Evolutionary conservation across 2,113 vertebrate species (phyloP).

Genomic region (Potamarius usumacintae): DNA sequence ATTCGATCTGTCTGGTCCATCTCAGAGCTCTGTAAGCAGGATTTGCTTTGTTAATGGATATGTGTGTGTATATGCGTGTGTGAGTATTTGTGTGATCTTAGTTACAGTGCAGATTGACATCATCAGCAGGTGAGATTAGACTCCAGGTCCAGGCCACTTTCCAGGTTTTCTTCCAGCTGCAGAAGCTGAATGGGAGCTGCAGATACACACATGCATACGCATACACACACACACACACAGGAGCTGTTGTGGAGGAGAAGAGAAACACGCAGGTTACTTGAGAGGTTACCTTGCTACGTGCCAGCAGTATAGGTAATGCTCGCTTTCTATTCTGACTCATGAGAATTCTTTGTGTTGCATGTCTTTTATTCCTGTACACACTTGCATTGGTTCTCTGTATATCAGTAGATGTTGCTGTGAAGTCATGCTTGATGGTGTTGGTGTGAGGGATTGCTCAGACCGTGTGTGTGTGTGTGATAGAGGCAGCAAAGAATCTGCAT

Average conservation of each 20-base stretch:
- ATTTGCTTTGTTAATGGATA: neutral
- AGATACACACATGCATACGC: neutral
- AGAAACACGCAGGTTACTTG: constrained; percentile 42
- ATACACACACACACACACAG: neutral
- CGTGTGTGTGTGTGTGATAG: neutral
- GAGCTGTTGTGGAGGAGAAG: constrained; percentile 11
- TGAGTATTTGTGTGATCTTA: constrained; percentile 11
- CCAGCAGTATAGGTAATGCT: constrained; percentile 10
- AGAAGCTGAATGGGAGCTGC: constrained; percentile 30
- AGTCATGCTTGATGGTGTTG: neutral
- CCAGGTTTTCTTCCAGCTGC: constrained; percentile 52
- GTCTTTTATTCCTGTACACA: neutral
- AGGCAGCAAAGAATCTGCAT: neutral
- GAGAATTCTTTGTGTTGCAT: neutral
- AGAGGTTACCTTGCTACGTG: neutral
- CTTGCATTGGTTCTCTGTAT: neutral
- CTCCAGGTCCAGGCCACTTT: constrained; percentile 53
- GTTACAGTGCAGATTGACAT: constrained; percentile 28
- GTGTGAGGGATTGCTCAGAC: neutral
- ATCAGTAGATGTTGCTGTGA: neutral
- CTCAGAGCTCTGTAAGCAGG: neutral
- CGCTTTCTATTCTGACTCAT: neutral
- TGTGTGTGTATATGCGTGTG: constrained; percentile 4
- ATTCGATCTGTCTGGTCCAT: constrained; percentile 24
- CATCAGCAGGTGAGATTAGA: constrained; percentile 3